Base-by-base conservation (phyloP, 1,140 invertebrate species). In the Oedothorax gibbosus region DNA sequence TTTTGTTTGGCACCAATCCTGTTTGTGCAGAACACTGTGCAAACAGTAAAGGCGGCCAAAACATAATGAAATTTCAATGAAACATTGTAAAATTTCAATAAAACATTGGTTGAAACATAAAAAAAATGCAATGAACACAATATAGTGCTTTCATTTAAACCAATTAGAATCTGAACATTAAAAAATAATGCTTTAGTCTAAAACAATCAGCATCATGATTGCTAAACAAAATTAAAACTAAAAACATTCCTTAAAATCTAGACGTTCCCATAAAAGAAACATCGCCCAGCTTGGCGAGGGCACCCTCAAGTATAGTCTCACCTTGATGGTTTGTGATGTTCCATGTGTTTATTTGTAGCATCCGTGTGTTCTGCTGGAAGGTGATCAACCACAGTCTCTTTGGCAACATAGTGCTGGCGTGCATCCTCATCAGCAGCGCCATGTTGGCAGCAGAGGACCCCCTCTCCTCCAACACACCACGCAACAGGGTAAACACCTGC, bases 401-500 rank as follows among this genome's bases (percentile, higher is more conserved):
- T 90, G 94, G 96, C 49, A 99, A 99, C 91, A 93, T 98, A 85
- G 98, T 99, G 87, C 91, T 99, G 62, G 95, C 95, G 9, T 99
- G 98, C 91, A 99, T 99, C 90, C 94, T 99, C 92, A 96, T 99
- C 87, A 99, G 98, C 6, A 99, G 97, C 75, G 97, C 96, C 81
- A 97, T 99, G 94, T 93, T 99, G 90, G 98, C 98, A 0, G 96
- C 97, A 76, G 99, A 99, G 91, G 98, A 99, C 91, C 99, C 99
- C 0, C 91, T 99, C 5, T 92, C 94, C 88, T 92, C 95, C 8
- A 91, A 93, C 51, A 96, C 96, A 0, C 89, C 92, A 51, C 91
- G 93, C 88, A 96, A 96, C 90, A 89, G 90, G 87, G 94, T 95
- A 90, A 88, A 7, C 6, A 53, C 20, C 15, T 64, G 60, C 60